A percentile compares a stretch with the other conserved stretches of the same genome.
phyloP scores from a whole-genome alignment of 1,140 invertebrate genomes.

The Drosophila pseudoananassae region DNA sequence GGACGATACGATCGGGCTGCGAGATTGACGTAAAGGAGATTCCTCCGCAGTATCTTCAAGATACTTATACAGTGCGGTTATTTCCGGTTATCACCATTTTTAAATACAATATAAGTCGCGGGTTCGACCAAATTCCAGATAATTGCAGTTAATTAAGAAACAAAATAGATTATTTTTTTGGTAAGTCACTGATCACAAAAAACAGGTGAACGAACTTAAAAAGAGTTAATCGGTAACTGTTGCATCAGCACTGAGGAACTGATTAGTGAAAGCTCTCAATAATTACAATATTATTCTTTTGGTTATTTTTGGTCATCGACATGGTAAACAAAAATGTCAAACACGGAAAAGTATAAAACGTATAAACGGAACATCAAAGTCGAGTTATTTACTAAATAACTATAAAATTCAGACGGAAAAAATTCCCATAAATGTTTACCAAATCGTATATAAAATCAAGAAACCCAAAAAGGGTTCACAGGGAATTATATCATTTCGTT shows the following conservation, averaged over 20 bases:
- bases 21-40: slow-evolving; percentile 54
- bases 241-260: slow-evolving; percentile 15
- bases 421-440: neutral
- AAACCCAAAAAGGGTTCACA: neutral
- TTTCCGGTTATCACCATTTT: slow-evolving; percentile 53
- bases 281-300: slow-evolving; percentile 15
- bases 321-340: neutral
- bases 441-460: slow-evolving; percentile 7
- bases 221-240: slow-evolving; percentile 19
- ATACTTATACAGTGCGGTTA: slow-evolving; percentile 52
- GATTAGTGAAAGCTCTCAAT: slow-evolving; percentile 14
- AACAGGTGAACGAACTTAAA: slow-evolving; percentile 35
- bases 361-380: neutral
- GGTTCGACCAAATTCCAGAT: slow-evolving; percentile 29
- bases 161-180: slow-evolving; percentile 24
- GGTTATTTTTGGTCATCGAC: neutral
- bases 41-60: slow-evolving; percentile 56
- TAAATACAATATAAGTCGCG: slow-evolving; percentile 31
- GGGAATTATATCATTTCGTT: slow-evolving; percentile 26
- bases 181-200: slow-evolving; percentile 27
- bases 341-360: neutral
- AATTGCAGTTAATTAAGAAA: slow-evolving; percentile 41
- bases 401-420: neutral
- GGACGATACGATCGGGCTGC: slow-evolving; percentile 39
- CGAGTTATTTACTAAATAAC: neutral